Base-by-base conservation (phyloP, 2,888 invertebrate species). In the Odontocerum albicorne region DNA sequence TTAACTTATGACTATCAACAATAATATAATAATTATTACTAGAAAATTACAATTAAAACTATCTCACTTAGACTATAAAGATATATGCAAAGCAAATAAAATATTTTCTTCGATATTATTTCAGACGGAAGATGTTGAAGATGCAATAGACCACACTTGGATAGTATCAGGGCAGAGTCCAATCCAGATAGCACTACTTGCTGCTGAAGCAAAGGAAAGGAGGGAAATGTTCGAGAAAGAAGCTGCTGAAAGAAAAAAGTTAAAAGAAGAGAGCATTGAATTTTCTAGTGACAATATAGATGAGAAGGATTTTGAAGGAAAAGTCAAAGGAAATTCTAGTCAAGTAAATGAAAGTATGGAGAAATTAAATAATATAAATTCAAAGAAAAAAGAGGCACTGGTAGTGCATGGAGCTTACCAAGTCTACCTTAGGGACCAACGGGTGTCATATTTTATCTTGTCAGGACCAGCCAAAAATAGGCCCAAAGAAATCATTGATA, bases 81-180 rank as follows among this genome's bases (percentile, higher is more conserved):
- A n/a, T n/a, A n/a, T n/a, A n/a, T n/a, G n/a, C n/a, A n/a, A n/a
- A n/a, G n/a, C n/a, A n/a, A 42, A 16, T 10, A 42, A 20, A 12
- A 19, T 52, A 7, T 7, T 46, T n/a, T 47, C n/a, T n/a, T n/a
- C n/a, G n/a, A n/a, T 39, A 6, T 46, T 33, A 10, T 44, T 31
- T 21, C 12, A 88, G 82, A 83, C 88, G 62, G 73, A 79, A 65
- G 85, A 88, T 63, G 77, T 93, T 49, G 79, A 84, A 63, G 88
- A 89, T 64, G 82, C 90, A 0, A 66, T 88, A 33, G 95, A 96
- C 66, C 84, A 92, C 64, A 96, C 96, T 0, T 97, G 96, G 92
- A 85, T 97, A 62, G 88, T 94, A 0, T 92, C 90, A 68, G 90
- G 88, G 0, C 93, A 93, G 70, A 90, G 92, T 71, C 81, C 82